Percentiles rank a stretch among this genome's conserved stretches.
phyloP scores from a whole-genome alignment of 2,797 vertebrate species.

The Alectoris magna region DNA sequence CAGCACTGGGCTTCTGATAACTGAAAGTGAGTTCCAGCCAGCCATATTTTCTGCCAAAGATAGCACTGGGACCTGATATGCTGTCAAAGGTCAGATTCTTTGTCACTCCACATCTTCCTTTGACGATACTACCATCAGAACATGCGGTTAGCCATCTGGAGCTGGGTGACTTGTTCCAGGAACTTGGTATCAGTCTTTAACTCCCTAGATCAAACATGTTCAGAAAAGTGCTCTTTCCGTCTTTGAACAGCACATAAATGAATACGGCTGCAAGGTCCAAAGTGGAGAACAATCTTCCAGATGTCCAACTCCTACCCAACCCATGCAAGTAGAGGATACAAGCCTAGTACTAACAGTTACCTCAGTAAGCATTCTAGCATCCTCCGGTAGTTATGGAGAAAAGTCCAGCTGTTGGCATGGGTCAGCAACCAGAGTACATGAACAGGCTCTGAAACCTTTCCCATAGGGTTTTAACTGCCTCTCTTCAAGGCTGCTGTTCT shows the following conservation, averaged over 20 bases:
- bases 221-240: background rate
- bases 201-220: background rate
- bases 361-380: background rate
- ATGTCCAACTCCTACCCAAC: background rate
- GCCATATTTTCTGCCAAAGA: background rate
- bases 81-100: background rate
- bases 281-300: background rate
- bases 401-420: background rate
- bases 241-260: background rate
- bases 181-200: background rate
- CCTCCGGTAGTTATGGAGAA: background rate
- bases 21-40: background rate
- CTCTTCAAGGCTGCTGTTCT: background rate
- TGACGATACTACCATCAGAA: background rate
- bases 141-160: background rate
- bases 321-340: background rate
- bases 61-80: background rate
- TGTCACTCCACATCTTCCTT: background rate
- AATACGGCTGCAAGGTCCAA: background rate
- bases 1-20: background rate
- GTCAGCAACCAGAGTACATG: background rate
- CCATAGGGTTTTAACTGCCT: background rate
- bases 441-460: background rate
- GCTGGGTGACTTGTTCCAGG: background rate
- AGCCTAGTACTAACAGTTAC: background rate